These are phyloP conservation scores for Drosophila paramelanica DNA, from an alignment of 2,888 invertebrate genomes.

Conservation along the genomic window DNA sequence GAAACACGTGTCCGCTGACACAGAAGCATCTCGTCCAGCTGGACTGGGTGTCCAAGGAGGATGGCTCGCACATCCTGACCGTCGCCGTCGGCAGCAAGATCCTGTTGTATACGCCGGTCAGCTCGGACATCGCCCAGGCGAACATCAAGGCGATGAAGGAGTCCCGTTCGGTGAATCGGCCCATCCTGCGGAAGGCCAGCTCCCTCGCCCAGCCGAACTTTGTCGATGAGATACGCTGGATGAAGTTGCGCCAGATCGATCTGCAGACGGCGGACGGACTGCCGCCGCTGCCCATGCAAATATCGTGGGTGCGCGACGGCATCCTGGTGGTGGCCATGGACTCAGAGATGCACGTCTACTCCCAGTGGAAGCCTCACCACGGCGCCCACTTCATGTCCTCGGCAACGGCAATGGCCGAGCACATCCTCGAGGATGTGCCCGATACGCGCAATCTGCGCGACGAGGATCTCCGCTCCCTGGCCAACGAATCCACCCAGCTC, in stretches of 20 bases:
- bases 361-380: conserved; percentile 94
- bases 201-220: conserved; percentile 95
- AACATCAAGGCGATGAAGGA: conserved; percentile 96
- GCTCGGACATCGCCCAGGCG: conserved; percentile 97
- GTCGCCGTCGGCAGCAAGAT: conserved; percentile 98
- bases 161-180: conserved; percentile 92
- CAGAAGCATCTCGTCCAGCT: conserved; percentile 97
- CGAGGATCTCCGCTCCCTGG: conserved; percentile 88
- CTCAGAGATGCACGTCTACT: conserved; percentile 99
- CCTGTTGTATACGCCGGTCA: conserved; percentile 95
- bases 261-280: conserved; percentile 97
- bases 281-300: conserved; percentile 98
- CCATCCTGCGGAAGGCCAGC: conserved; percentile 95
- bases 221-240: conserved; percentile 97
- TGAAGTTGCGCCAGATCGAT: conserved; percentile 96
- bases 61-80: conserved; percentile 98
- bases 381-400: conserved; percentile 83
- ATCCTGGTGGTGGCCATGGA: conserved; percentile 99
- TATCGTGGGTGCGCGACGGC: conserved; percentile 99
- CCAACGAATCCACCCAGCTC: conserved; percentile 89
- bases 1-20: conserved; percentile 95
- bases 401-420: not conserved
- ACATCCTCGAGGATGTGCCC: conserved; percentile 87
- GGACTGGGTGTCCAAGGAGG: conserved; percentile 99
- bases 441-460: conserved; percentile 90